A percentile compares a stretch with the other conserved stretches of the same genome.
Conservation (phyloP, 2,888 invertebrate species). For the Keiferia lycopersicella region DNA sequence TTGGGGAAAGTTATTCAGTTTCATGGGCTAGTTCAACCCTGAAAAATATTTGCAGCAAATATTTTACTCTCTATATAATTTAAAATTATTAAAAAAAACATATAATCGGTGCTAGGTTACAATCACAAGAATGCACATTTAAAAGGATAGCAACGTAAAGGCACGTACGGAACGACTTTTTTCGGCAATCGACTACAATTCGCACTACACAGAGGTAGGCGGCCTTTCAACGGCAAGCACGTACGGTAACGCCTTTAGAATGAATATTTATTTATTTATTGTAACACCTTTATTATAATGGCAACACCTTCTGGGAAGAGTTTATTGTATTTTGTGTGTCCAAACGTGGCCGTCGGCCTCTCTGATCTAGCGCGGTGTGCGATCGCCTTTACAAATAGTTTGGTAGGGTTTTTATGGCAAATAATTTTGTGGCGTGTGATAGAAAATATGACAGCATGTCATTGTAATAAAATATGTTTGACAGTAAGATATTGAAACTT, state of each 20-base stretch:
- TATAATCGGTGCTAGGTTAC: no score
- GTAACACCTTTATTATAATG: background rate
- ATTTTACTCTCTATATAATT: no score
- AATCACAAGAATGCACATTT: background rate
- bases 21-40: no score
- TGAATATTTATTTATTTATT: conserved; percentile 6
- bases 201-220: background rate
- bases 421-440: no score
- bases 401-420: background rate
- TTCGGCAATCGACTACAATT: conserved; percentile 14
- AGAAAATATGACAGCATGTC: no score
- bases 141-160: background rate
- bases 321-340: conserved; percentile 12
- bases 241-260: conserved; percentile 12
- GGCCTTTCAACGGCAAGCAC: background rate
- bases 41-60: no score
- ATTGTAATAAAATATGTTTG: no score
- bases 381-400: conserved; percentile 20
- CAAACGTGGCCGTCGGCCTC: background rate
- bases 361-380: conserved; percentile 13
- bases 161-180: conserved; percentile 7
- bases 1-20: no score
- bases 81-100: no score
- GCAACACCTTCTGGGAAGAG: conserved; percentile 15
- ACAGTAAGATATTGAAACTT: no score